Percentiles rank a stretch among this genome's conserved stretches.
phyloP scores from a whole-genome alignment of 2,113 vertebrate genomes.

The Scophthalmus maximus region DNA sequence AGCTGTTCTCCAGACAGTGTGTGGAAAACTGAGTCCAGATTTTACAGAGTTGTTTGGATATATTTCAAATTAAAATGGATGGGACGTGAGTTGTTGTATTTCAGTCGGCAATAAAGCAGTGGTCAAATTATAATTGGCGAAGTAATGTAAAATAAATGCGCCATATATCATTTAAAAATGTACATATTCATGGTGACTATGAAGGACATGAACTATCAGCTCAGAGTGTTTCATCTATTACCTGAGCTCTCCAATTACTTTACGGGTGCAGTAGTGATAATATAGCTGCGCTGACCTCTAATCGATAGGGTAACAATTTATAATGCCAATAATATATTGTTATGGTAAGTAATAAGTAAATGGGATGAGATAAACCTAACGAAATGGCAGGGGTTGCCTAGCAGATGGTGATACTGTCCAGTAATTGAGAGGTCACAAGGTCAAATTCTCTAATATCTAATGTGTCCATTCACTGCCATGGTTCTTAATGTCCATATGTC shows the following conservation, averaged over 20 bases:
- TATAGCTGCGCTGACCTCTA: neutral
- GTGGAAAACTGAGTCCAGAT: no score
- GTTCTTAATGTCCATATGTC: conserved; percentile 18
- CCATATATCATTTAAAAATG: neutral
- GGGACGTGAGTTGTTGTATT: neutral
- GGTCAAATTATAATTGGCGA: neutral
- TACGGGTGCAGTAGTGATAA: conserved; percentile 13
- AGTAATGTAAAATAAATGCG: conserved; percentile 5
- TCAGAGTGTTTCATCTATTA: neutral
- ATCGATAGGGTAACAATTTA: conserved; percentile 13
- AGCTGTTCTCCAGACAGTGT: no score
- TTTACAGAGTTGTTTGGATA: no score
- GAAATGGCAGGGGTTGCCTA: conserved; percentile 10
- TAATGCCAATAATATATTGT: conserved; percentile 17
- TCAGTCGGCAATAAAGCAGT: neutral
- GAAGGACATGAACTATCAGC: neutral
- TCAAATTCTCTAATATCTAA: conserved; percentile 11
- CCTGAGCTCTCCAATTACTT: conserved; percentile 1
- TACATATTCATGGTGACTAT: neutral
- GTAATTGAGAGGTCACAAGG: conserved; percentile 33
- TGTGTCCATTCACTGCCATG: conserved; percentile 10
- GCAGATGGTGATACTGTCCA: conserved; percentile 46
- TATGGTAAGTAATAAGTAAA: conserved; percentile 39
- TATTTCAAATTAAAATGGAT: neutral
- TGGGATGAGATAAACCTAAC: conserved; percentile 35